Percentiles rank a stretch among this genome's conserved stretches.
Evolutionary conservation across 1,140 invertebrate genomes (phyloP).

Genomic region (Nautilus pompilius): DNA sequence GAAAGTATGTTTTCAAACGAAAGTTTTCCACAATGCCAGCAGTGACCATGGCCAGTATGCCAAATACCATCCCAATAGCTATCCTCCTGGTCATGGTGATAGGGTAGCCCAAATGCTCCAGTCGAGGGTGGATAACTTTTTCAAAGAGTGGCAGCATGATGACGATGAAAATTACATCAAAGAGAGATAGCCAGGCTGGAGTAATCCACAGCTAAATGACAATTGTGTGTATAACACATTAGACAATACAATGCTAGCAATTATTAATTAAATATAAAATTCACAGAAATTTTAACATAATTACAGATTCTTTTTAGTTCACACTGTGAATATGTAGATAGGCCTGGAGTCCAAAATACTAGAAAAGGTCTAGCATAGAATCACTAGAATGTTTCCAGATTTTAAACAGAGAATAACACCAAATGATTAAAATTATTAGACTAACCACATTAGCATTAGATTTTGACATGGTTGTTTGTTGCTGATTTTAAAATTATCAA

Average conservation of each 20-base stretch:
- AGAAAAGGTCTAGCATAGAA: too few relatives aligned
- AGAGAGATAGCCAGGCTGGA: slow-evolving; percentile 58
- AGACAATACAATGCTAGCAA: neutral
- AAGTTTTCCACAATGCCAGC: slow-evolving; percentile 52
- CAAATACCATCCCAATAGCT: slow-evolving; percentile 56
- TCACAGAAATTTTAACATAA: neutral
- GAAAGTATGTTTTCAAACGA: slow-evolving; percentile 31
- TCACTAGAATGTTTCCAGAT: too few relatives aligned
- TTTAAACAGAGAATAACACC: too few relatives aligned
- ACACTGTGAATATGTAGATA: too few relatives aligned
- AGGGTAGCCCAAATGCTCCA: slow-evolving; percentile 27
- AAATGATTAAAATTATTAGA: too few relatives aligned
- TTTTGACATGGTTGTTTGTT: too few relatives aligned
- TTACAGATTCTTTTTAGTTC: too few relatives aligned
- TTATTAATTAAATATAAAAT: neutral
- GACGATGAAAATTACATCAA: slow-evolving; percentile 54
- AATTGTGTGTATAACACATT: neutral
- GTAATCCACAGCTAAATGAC: slow-evolving; percentile 39
- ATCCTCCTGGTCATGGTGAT: slow-evolving; percentile 45
- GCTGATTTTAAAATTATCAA: too few relatives aligned
- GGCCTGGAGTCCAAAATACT: too few relatives aligned
- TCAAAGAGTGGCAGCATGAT: slow-evolving; percentile 57
- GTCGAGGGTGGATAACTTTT: slow-evolving; percentile 54
- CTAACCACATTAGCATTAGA: too few relatives aligned
- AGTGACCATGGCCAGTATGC: slow-evolving; percentile 50